Evolutionary conservation across 2,888 invertebrate species (phyloP), one percentile per base, ranked within the genome.

Genomic region (Dinocampus coccinellae): DNA sequence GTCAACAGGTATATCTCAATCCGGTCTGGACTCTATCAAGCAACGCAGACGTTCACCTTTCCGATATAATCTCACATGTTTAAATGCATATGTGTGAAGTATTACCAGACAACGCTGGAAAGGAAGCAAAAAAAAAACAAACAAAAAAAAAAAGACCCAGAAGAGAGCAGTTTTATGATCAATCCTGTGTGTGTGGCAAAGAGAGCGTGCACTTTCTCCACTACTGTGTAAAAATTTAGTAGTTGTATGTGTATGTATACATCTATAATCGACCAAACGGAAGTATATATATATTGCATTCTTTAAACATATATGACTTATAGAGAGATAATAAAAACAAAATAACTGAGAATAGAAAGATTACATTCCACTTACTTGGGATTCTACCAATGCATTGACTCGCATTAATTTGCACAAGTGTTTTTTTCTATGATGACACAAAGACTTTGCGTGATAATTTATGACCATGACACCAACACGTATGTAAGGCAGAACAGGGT

Each of bases 1-100:
- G 84, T 85, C 84, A 84, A 74, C 81, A 78, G 79, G 77, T 82
- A n/a, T n/a, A 79, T 76, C 58, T 68, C 58, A 73, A 77, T 77
- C 78, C 71, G 70, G 57, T 58, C 66, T 55, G 24, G 22, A 71
- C 66, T 62, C 16, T 29, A 64, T 58, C 58, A 58, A 53, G 68
- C 63, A 60, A 47, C 26, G 26, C 34, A 55, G 55, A 42, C 42
- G 62, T 60, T 58, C 58, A 47, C 58, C 58, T 39, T 7, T 24
- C 55, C 16, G n/a, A 58, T 26, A 29, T 33, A 13, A 58, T 26
- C 33, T 58, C 58, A 58, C 29, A 58, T 26, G n/a, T 29, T 58
- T 26, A 20, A 33, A 26, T 29, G 16, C 34, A 16, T 6, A 34
- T 16, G 10, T 13, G 3, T 34, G 29, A 58, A 4, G 26, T 57